Evolutionary conservation across 64 coral and sea anemone genomes (phyloP).

Genomic region (Porites australiensis): DNA sequence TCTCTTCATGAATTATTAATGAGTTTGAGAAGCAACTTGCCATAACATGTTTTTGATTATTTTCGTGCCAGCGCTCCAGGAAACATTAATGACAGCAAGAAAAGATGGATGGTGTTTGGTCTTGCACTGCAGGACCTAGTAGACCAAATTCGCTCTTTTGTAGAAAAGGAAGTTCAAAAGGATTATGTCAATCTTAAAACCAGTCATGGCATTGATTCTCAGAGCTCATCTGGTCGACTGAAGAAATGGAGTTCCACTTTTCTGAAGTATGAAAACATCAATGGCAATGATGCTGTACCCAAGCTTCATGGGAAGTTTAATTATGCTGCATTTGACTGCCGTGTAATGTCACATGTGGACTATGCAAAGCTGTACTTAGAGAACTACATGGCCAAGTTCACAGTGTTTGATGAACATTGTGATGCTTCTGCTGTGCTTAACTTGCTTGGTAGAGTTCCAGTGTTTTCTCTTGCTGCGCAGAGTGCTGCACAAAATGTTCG

Average conservation of each 20-base stretch:
- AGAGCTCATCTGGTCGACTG: not conserved
- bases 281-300: constrained; percentile 13
- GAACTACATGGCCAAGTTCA: constrained; percentile 15
- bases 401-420: constrained; percentile 1
- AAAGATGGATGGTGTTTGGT: constrained; percentile 55
- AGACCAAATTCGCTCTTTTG: constrained; percentile 4
- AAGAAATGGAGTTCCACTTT: not conserved
- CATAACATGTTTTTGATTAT: not conserved
- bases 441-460: no score
- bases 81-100: constrained; percentile 40
- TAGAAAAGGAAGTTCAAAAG: constrained; percentile 10
- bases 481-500: constrained; percentile 1
- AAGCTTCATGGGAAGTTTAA: not conserved
- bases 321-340: constrained; percentile 16
- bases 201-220: constrained; percentile 31
- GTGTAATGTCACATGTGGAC: constrained; percentile 42
- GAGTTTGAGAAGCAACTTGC: no score
- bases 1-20: no score
- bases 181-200: constrained; percentile 47
- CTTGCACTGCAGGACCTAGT: constrained; percentile 47
- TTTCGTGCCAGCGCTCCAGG: not conserved
- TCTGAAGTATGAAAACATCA: constrained; percentile 55
- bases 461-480: not conserved
- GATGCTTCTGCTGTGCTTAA: not conserved
- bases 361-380: constrained; percentile 45